Percentiles rank a stretch among this genome's conserved stretches.
These are phyloP conservation scores for Amiota minor DNA, from an alignment of 2,888 invertebrate species.

Conservation along the genomic window DNA sequence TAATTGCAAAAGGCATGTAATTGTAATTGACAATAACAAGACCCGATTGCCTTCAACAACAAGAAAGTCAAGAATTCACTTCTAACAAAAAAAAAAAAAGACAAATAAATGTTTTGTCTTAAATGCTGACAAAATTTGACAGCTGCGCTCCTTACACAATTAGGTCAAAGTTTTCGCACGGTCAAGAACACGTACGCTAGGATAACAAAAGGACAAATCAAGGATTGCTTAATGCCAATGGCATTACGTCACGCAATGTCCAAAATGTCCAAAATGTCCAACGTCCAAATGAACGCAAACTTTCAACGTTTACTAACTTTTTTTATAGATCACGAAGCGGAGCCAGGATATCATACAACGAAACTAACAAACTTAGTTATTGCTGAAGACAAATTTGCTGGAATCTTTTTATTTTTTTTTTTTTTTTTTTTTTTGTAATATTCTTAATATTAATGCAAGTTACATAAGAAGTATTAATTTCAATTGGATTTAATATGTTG, in stretches of 20 bases:
- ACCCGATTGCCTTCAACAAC: too few species aligned
- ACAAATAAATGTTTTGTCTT: background rate
- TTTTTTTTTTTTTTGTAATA: background rate
- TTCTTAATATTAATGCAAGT: background rate
- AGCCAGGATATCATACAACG: background rate
- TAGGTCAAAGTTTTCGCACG: slow-evolving; percentile 15
- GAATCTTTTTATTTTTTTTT: background rate
- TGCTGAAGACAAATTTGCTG: background rate
- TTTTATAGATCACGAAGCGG: background rate
- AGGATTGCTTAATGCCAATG: background rate
- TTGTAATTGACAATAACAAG: too few species aligned
- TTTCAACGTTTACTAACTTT: slow-evolving; percentile 64
- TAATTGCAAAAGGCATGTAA: too few species aligned
- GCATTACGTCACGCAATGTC: slow-evolving; percentile 7
- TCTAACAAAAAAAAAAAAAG: background rate
- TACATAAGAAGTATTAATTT: slow-evolving; percentile 7
- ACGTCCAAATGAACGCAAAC: slow-evolving; percentile 43
- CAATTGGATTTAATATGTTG: background rate
- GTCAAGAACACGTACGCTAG: slow-evolving; percentile 12
- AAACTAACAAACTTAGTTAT: slow-evolving; percentile 15
- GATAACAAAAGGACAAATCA: background rate
- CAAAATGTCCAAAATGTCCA: background rate
- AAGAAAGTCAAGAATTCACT: slow-evolving; percentile 16
- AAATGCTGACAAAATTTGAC: slow-evolving; percentile 9
- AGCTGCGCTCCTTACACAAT: slow-evolving; percentile 10